A percentile compares a stretch with the other conserved stretches of the same genome.
phyloP scores from a whole-genome alignment of 2,797 vertebrate genomes.

The Ptychobarbus kaznakovi region DNA sequence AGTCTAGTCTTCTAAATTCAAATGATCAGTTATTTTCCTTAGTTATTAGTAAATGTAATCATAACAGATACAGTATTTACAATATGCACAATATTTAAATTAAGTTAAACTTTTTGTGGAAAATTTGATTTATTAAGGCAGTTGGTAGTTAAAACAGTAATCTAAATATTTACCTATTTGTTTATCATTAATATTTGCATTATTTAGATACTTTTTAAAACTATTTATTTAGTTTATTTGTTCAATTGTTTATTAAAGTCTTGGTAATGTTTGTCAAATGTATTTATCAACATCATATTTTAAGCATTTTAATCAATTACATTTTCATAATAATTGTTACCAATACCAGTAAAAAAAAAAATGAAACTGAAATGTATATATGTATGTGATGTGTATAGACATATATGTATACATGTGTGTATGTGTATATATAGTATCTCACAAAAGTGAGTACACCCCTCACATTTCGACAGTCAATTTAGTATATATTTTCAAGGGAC shows the following conservation, averaged over 20 bases:
- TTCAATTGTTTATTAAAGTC: background rate
- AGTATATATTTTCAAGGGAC: no score
- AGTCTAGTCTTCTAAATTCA: background rate
- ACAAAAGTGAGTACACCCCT: no score
- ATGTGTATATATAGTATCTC: no score
- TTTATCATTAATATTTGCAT: background rate
- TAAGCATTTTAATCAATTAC: no score
- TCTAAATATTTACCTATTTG: background rate
- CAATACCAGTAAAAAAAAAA: no score
- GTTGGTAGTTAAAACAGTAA: background rate
- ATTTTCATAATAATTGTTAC: no score
- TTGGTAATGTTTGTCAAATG: background rate
- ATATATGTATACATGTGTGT: no score
- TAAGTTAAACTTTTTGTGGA: background rate
- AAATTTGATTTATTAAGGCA: background rate
- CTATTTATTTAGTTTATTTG: background rate
- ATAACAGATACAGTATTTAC: background rate
- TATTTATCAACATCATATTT: no score
- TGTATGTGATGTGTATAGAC: no score
- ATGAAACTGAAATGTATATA: background rate
- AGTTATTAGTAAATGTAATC: background rate
- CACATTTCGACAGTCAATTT: no score
- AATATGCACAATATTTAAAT: background rate
- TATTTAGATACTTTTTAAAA: background rate
- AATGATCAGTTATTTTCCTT: background rate